Conservation (phyloP, 2,113 vertebrate genomes). For the Chaetops frenatus region DNA sequence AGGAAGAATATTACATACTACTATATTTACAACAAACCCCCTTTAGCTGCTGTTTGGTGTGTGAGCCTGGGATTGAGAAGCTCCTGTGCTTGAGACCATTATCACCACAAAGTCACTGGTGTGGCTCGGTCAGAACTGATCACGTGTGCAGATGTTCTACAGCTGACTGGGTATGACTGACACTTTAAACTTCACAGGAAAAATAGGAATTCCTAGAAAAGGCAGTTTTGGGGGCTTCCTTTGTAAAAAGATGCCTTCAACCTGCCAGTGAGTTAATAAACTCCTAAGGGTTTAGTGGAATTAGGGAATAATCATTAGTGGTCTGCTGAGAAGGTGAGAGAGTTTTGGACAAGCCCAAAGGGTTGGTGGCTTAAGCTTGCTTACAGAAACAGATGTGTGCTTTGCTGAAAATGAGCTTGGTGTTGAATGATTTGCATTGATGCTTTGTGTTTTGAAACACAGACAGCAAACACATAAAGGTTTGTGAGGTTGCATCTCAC, state of each 20-base stretch:
- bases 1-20: not conserved
- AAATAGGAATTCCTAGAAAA: not conserved
- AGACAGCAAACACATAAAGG: not conserved
- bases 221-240: not conserved
- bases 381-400: not conserved
- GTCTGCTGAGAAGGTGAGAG: not conserved
- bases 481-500: not conserved
- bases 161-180: not conserved
- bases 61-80: not conserved
- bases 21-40: not conserved
- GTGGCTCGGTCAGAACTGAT: not conserved
- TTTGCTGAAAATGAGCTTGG: not conserved
- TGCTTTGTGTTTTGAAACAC: not conserved
- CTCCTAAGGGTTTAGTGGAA: not conserved
- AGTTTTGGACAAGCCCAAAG: not conserved
- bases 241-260: not conserved
- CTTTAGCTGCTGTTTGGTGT: not conserved
- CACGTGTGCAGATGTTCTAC: rapidly evolving
- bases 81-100: not conserved
- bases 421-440: not conserved
- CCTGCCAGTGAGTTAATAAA: not conserved
- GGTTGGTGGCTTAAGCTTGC: not conserved
- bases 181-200: not conserved
- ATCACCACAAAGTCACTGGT: not conserved
- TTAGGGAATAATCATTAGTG: not conserved